These are phyloP conservation scores for Diorhabda elongata DNA, from an alignment of 1,140 invertebrate genomes.

Conservation along the genomic window DNA sequence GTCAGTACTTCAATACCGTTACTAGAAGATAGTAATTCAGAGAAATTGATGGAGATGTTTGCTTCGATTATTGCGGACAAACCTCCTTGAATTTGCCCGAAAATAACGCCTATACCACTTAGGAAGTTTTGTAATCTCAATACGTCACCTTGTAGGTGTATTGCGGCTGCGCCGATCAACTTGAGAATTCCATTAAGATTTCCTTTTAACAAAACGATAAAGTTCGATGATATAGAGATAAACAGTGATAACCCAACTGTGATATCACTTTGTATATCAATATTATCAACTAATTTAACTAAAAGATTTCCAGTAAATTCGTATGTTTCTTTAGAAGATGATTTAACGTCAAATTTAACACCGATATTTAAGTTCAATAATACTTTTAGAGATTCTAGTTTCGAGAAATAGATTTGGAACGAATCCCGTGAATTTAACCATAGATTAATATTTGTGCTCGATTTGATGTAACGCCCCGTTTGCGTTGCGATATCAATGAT, in stretches of 20 bases:
- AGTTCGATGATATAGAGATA: background rate
- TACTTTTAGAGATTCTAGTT: slow-evolving; percentile 6
- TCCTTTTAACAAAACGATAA: background rate
- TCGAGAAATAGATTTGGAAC: slow-evolving; percentile 11
- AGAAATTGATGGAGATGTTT: slow-evolving; percentile 1
- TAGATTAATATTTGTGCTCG: background rate
- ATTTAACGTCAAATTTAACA: background rate
- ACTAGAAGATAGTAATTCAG: background rate
- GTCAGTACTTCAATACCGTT: slow-evolving; percentile 14
- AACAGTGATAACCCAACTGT: slow-evolving; percentile 4
- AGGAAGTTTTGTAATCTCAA: slow-evolving; percentile 1
- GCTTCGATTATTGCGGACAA: slow-evolving; percentile 10
- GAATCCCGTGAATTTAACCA: slow-evolving; percentile 5
- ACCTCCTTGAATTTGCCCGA: slow-evolving; percentile 11
- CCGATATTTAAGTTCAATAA: slow-evolving; percentile 6
- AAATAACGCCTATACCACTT: slow-evolving; percentile 4
- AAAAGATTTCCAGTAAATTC: slow-evolving; percentile 1
- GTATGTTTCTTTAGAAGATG: background rate
- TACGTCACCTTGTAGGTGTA: slow-evolving; percentile 6
- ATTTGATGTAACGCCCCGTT: slow-evolving; percentile 1
- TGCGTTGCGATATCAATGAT: slow-evolving; percentile 6
- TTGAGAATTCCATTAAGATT: slow-evolving; percentile 7
- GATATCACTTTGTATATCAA: background rate
- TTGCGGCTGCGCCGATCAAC: background rate
- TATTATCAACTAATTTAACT: background rate